phyloP scores from a whole-genome alignment of 2,113 vertebrate genomes.

The Gavia stellata region DNA sequence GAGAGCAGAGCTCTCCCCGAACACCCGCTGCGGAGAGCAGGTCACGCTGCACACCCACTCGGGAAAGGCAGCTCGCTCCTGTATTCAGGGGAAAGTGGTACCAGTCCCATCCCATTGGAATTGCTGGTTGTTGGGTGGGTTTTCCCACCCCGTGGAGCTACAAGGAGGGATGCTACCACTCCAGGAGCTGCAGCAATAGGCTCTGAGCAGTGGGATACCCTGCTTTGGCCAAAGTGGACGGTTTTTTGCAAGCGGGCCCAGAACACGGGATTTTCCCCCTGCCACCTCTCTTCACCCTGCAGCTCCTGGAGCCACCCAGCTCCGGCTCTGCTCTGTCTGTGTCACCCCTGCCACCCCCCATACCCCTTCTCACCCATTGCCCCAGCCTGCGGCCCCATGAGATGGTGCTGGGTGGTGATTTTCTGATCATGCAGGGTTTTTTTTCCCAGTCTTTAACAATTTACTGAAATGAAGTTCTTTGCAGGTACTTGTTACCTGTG shows the following conservation, averaged over 20 bases:
- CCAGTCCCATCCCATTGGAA: background rate
- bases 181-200: background rate
- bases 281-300: no score
- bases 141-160: background rate
- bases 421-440: fast-evolving
- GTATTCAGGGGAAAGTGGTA: background rate
- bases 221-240: background rate
- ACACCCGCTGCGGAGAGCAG: background rate
- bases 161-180: background rate
- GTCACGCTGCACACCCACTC: background rate
- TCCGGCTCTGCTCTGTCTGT: background rate
- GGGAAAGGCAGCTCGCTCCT: background rate
- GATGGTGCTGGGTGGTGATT: background rate
- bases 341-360: background rate
- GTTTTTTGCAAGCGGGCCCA: background rate
- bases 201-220: background rate
- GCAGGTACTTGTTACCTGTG: fast-evolving
- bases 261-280: background rate
- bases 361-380: background rate
- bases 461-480: background rate
- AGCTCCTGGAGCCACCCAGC: background rate
- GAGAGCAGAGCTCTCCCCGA: background rate
- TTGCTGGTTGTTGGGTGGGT: background rate
- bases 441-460: background rate
- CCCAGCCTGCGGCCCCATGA: background rate